Conservation (phyloP, 1,140 invertebrate species). For the Listronotus oregonensis region DNA sequence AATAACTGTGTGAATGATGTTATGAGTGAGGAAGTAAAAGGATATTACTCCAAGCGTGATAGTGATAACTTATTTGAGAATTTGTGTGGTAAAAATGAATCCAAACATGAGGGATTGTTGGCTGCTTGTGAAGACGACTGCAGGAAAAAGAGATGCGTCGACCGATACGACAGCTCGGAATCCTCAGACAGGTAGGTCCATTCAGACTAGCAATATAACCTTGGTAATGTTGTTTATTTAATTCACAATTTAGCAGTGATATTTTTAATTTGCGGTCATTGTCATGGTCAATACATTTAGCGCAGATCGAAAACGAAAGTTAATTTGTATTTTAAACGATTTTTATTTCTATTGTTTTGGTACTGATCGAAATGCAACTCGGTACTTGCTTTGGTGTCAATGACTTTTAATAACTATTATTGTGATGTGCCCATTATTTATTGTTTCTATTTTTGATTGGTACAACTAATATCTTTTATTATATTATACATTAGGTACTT, state of each 20-base stretch:
- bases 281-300: slow-evolving; percentile 52
- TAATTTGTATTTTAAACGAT: slow-evolving; percentile 38
- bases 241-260: slow-evolving; percentile 36
- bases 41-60: slow-evolving; percentile 47
- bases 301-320: slow-evolving; percentile 52
- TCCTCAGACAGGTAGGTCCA: slow-evolving; percentile 81
- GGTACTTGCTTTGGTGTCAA: no score
- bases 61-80: slow-evolving; percentile 50
- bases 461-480: no score
- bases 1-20: slow-evolving; percentile 38
- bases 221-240: slow-evolving; percentile 28
- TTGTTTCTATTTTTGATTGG: not conserved
- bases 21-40: slow-evolving; percentile 42
- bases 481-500: no score
- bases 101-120: slow-evolving; percentile 49
- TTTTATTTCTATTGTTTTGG: slow-evolving; percentile 15
- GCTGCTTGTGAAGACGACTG: slow-evolving; percentile 59
- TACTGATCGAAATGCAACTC: not conserved
- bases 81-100: slow-evolving; percentile 42
- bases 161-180: slow-evolving; percentile 87
- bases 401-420: no score
- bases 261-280: slow-evolving; percentile 45
- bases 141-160: slow-evolving; percentile 81
- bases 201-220: slow-evolving; percentile 8
- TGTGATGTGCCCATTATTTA: no score